These are phyloP conservation scores for Nomia melanderi DNA, from an alignment of 1,140 invertebrate species.

Conservation along the genomic window DNA sequence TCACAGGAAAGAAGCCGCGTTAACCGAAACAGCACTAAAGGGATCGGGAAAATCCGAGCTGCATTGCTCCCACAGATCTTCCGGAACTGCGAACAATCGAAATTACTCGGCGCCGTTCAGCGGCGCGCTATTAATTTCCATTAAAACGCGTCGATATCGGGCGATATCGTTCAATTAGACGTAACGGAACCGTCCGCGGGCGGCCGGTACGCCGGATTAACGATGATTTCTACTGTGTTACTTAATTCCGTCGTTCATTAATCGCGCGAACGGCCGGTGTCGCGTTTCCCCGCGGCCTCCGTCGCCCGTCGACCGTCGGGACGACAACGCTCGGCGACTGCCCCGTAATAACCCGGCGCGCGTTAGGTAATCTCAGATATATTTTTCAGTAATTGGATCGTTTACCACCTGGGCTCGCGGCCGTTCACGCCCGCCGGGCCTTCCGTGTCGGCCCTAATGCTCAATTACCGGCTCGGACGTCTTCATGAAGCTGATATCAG, in stretches of 20 bases:
- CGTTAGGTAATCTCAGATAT: conserved; percentile 40
- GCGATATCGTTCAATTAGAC: conserved; percentile 1
- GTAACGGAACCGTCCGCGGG: neutral
- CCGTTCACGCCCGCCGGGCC: conserved; percentile 30
- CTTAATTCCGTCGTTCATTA: conserved; percentile 9
- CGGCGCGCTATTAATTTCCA: neutral
- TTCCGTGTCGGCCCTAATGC: conserved; percentile 46
- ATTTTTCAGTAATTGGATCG: conserved; percentile 61
- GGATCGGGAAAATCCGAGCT: too few relatives aligned
- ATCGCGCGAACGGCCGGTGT: neutral
- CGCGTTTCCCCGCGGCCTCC: too few relatives aligned
- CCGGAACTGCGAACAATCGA: too few relatives aligned
- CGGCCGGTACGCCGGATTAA: neutral
- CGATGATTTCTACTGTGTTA: conserved; percentile 14
- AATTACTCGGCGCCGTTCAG: too few relatives aligned
- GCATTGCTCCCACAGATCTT: too few relatives aligned
- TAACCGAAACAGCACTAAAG: too few relatives aligned
- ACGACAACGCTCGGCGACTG: neutral
- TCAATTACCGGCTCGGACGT: conserved; percentile 53
- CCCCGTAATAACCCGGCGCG: conserved; percentile 30
- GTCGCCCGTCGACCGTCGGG: too few relatives aligned
- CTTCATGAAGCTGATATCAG: conserved; percentile 51
- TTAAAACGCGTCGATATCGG: neutral
- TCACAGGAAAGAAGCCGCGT: too few relatives aligned
- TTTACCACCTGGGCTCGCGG: conserved; percentile 44